Evolutionary conservation across 2,113 vertebrate species (phyloP).

Genomic region (Arizona elegans): DNA sequence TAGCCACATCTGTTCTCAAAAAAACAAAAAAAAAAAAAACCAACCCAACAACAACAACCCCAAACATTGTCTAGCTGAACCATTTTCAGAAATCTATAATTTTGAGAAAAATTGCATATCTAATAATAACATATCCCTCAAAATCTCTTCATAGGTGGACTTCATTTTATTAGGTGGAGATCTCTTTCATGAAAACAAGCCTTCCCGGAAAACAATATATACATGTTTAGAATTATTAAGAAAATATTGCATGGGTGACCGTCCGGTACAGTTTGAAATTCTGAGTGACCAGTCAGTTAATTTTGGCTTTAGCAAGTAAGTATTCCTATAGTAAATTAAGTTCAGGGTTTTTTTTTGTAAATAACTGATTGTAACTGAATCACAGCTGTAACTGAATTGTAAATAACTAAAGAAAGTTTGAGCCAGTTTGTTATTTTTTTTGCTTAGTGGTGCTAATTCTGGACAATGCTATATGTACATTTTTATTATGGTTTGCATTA

Average conservation of each 20-base stretch:
- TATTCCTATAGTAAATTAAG: conserved; percentile 19
- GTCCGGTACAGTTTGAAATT: conserved; percentile 88
- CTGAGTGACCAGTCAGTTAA: conserved; percentile 94
- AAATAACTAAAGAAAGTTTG: neutral
- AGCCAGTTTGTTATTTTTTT: neutral
- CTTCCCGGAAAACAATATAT: conserved; percentile 88
- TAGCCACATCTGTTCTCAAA: neutral
- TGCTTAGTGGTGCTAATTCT: neutral
- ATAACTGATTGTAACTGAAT: neutral
- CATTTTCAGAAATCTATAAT: neutral
- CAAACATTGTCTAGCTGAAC: neutral
- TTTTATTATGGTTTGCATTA: neutral
- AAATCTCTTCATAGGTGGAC: conserved; percentile 83
- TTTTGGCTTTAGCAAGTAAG: conserved; percentile 92
- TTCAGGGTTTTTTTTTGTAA: neutral
- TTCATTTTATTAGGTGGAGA: conserved; percentile 95
- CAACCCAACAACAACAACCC: no score
- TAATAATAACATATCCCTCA: conserved; percentile 5
- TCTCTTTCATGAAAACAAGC: conserved; percentile 98
- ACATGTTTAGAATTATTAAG: conserved; percentile 82
- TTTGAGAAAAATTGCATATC: neutral
- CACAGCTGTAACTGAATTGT: neutral
- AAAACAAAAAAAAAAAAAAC: neutral
- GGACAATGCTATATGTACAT: neutral
- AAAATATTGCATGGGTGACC: conserved; percentile 95